A percentile compares a stretch with the other conserved stretches of the same genome.
These are phyloP conservation scores for Mnemiopsis leidyi DNA, from an alignment of 37 sponge, comb jelly and placozoan species.

Conservation along the genomic window DNA sequence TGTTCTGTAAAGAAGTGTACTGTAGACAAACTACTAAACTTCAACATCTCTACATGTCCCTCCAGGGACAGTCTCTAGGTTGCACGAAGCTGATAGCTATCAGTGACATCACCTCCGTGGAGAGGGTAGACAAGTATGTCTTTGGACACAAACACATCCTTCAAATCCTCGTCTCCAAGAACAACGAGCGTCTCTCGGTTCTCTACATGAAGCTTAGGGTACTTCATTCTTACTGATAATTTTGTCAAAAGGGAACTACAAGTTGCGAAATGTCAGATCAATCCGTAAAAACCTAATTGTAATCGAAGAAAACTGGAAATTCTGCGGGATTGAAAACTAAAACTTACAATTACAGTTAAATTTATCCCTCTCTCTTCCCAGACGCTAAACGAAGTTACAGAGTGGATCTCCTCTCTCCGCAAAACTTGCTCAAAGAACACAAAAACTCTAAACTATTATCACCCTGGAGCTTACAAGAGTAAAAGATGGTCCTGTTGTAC, in stretches of 20 bases:
- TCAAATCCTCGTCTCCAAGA: constrained; percentile 25
- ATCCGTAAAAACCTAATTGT: too few relatives aligned
- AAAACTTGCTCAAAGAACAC: constrained; percentile 91
- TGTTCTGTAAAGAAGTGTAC: too few relatives aligned
- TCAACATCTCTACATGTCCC: too few relatives aligned
- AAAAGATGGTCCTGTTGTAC: constrained; percentile 94
- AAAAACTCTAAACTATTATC: constrained; percentile 79
- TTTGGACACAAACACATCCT: constrained; percentile 61
- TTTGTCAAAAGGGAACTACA: too few relatives aligned
- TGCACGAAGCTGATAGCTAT: constrained; percentile 58
- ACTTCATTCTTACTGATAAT: background rate
- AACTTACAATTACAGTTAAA: background rate
- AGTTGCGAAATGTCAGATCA: too few relatives aligned
- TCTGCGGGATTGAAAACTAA: too few relatives aligned
- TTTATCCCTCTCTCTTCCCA: background rate
- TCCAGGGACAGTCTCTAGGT: constrained; percentile 27
- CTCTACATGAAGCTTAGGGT: constrained; percentile 61
- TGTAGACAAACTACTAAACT: too few relatives aligned
- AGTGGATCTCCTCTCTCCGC: constrained; percentile 92
- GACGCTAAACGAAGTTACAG: constrained; percentile 87
- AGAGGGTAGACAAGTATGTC: constrained; percentile 53
- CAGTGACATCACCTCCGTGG: constrained; percentile 40
- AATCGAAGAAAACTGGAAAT: too few relatives aligned
- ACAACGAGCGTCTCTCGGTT: background rate
- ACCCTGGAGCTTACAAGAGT: constrained; percentile 84